Conservation (phyloP, 2,113 vertebrate species). For the Brachyistius frenatus region DNA sequence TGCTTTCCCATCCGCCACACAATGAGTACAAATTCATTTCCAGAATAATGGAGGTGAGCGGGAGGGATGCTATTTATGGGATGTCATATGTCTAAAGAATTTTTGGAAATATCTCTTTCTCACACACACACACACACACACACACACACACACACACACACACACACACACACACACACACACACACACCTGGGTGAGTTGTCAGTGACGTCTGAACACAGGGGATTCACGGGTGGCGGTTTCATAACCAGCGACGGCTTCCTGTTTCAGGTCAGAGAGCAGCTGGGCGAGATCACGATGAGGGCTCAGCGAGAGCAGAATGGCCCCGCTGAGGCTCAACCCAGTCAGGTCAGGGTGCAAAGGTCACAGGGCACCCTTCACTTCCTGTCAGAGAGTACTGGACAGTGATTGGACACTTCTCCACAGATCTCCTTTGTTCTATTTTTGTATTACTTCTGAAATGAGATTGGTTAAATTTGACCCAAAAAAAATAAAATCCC, state of each 20-base stretch:
- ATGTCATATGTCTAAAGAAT: constrained; percentile 7
- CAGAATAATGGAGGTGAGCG: background rate
- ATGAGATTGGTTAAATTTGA: background rate
- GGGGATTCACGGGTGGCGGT: constrained; percentile 9
- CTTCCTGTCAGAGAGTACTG: constrained; percentile 67
- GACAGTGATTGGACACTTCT: constrained; percentile 47
- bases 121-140: background rate
- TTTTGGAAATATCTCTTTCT: background rate
- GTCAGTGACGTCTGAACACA: constrained; percentile 10
- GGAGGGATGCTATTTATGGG: background rate
- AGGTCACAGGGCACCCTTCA: constrained; percentile 67
- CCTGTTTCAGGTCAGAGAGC: constrained; percentile 90
- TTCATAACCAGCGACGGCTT: constrained; percentile 64
- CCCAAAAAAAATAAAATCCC: background rate
- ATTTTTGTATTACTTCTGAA: background rate
- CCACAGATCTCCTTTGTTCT: background rate
- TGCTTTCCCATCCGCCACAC: background rate
- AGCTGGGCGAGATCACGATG: constrained; percentile 87
- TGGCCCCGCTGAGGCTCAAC: constrained; percentile 74
- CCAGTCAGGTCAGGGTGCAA: constrained; percentile 85
- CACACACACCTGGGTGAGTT: background rate
- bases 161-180: background rate
- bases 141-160: background rate
- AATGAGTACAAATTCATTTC: background rate
- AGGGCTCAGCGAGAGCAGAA: constrained; percentile 83